Conservation (phyloP, 2,113 vertebrate species). For the Spermophilus dauricus region DNA sequence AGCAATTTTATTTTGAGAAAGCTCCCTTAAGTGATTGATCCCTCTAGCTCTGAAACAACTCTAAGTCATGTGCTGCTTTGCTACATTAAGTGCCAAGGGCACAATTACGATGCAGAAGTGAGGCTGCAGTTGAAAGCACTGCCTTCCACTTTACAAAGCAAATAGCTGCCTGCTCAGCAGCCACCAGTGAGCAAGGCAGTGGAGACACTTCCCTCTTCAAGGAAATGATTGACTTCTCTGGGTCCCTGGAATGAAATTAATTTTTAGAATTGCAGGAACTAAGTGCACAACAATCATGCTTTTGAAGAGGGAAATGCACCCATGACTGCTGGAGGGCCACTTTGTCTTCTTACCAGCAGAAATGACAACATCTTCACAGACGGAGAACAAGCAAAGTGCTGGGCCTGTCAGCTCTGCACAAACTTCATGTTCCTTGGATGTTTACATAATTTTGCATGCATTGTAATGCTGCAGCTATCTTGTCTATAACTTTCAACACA, state of each 20-base stretch:
- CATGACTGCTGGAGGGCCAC: neutral
- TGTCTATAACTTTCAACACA: slow-evolving; percentile 48
- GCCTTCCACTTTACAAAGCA: neutral
- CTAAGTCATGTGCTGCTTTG: neutral
- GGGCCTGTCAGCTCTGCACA: neutral
- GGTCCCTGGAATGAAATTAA: slow-evolving; percentile 60
- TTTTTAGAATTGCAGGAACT: slow-evolving; percentile 60
- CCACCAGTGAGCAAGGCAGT: neutral
- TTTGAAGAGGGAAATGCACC: slow-evolving; percentile 20
- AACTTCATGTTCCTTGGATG: neutral
- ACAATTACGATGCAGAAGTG: neutral
- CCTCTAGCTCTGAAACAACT: neutral
- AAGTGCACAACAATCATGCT: neutral
- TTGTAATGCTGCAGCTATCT: slow-evolving; percentile 49
- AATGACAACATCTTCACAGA: slow-evolving; percentile 29
- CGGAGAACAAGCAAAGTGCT: neutral
- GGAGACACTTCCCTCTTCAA: slow-evolving; percentile 46
- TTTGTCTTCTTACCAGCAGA: slow-evolving; percentile 42
- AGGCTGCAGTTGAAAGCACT: slow-evolving; percentile 16
- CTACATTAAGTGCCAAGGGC: neutral
- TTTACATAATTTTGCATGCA: slow-evolving; percentile 68
- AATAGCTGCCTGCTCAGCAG: slow-evolving; percentile 37
- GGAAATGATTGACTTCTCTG: slow-evolving; percentile 47
- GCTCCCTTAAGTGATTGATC: neutral
- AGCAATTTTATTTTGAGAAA: slow-evolving; percentile 20